Evolutionary conservation across 2,888 invertebrate species (phyloP).

Genomic region (Sceliomorpha sp.): DNA sequence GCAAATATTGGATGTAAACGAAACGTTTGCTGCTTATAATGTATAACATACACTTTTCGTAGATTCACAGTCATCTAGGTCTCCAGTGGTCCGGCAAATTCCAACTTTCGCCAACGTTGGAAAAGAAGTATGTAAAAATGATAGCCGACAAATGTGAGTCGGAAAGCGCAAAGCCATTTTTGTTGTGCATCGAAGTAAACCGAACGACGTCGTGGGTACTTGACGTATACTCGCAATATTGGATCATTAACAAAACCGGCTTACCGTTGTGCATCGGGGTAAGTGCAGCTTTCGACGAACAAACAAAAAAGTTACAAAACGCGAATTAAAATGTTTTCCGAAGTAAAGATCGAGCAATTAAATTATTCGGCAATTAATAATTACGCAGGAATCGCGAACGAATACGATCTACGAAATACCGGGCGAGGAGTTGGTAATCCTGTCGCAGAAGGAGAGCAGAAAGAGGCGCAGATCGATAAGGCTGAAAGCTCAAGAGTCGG

Average conservation of each 20-base stretch:
- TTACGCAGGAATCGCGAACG: conserved; percentile 85
- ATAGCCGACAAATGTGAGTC: conserved; percentile 84
- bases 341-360: too few relatives aligned
- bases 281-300: conserved; percentile 53
- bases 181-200: conserved; percentile 85
- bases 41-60: conserved; percentile 34
- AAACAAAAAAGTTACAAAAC: background rate
- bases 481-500: conserved; percentile 84
- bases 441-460: conserved; percentile 83
- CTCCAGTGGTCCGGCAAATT: conserved; percentile 87
- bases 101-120: conserved; percentile 85
- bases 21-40: too few relatives aligned
- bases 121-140: conserved; percentile 84
- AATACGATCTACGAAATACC: conserved; percentile 83
- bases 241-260: conserved; percentile 94
- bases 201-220: conserved; percentile 85
- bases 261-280: conserved; percentile 91
- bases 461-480: conserved; percentile 81
- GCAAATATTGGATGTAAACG: too few relatives aligned
- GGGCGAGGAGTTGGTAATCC: conserved; percentile 86
- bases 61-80: conserved; percentile 85
- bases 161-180: conserved; percentile 85
- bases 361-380: too few relatives aligned
- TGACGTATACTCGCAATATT: conserved; percentile 89
- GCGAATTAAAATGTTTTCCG: background rate